Base-by-base conservation (phyloP, 2,113 vertebrate species). In the Sinocyclocheilus grahami region DNA sequence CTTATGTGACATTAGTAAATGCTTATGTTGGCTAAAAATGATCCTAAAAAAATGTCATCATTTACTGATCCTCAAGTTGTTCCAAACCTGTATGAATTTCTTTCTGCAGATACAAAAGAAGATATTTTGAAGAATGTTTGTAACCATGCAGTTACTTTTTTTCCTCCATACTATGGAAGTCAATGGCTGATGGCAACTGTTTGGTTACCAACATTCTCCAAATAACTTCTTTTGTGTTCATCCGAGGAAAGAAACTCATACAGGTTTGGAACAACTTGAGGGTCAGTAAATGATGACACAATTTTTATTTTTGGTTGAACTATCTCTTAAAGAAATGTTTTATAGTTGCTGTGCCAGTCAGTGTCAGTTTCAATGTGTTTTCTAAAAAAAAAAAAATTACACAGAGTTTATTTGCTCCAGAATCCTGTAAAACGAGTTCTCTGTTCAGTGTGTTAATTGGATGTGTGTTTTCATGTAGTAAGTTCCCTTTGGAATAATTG, bases 401-500 rank as follows among this genome's bases (percentile, higher is more conserved):
- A 46, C 20, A 11, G 16, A 39, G 69, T 72, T 72, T 39, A 1
- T 39, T 42, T 20, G 20, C 71, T 74, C 37, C 72, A 69, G 88
- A 92, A 87, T 3, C 0, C 71, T 89, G 78, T 78, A 86, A 39
- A 78, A 51, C 60, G 75, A 86, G 91, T 92, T 85, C 79, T 86
- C 86, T 92, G 90, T 92, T 92, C 91, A 78, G 81, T 42, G 75
- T 89, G 76, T 58, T 91, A 92, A 93, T 88, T 91, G 85, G 86
- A 87, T 79, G 20, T 78, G 76, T 87, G 48, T 88, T 86, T 90
- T 92, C 67, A 87, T 86, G 89, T 91, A 92, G 89, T 88, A 27
- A 46, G 86, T 87, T 92, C 92, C 87, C 89, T 74, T 81, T 89
- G 48, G 85, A 90, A 91, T 90, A 88, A 93, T 94, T 93, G 92